Evolutionary conservation across 2,113 vertebrate species (phyloP), one percentile per base, ranked within the genome.

Genomic region (Nibea coibor): DNA sequence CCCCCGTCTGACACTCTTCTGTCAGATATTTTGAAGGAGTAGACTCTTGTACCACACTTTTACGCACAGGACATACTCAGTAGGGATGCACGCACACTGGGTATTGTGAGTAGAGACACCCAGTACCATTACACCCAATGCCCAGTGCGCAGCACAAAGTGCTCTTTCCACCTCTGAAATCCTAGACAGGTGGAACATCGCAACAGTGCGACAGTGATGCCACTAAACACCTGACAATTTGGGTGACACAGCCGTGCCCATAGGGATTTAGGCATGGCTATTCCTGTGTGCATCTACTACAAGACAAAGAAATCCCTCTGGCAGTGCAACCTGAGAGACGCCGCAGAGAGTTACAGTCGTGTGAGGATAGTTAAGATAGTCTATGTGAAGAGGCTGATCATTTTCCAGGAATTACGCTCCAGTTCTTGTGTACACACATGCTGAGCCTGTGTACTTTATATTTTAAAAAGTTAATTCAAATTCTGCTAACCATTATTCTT

Each of bases 171-270:
- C 72, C 56, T 53, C 72, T 89, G 87, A 87, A 89, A 89, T 82
- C 72, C 62, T 75, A 85, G 86, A 88, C 78, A 50, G 68, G 86
- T 83, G 82, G 78, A 86, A 57, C 51, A 69, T 86, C 83, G 71
- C 76, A 57, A 81, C 82, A 70, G 76, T 39, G 75, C 77, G 84
- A 81, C 86, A 79, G 57, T 73, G 68, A 81, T 66, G 71, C 77
- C 86, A 76, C 84, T 73, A 78, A 83, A 88, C 75, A 71, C 86
- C 78, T 86, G 80, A 83, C 74, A 53, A 63, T 84, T 78, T 81
- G 35, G 62, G 51, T 69, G 70, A 67, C 77, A 57, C 35, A 31
- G 67, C 72, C 43, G 22, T 57, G 59, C 77, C 68, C 65, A 58
- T 48, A 11, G 42, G 82, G 78, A 85, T 84, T 87, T 80, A 74